Evolutionary conservation across 1,140 invertebrate genomes (phyloP), one percentile per base, ranked within the genome.

Genomic region (Tetraneura akinire): DNA sequence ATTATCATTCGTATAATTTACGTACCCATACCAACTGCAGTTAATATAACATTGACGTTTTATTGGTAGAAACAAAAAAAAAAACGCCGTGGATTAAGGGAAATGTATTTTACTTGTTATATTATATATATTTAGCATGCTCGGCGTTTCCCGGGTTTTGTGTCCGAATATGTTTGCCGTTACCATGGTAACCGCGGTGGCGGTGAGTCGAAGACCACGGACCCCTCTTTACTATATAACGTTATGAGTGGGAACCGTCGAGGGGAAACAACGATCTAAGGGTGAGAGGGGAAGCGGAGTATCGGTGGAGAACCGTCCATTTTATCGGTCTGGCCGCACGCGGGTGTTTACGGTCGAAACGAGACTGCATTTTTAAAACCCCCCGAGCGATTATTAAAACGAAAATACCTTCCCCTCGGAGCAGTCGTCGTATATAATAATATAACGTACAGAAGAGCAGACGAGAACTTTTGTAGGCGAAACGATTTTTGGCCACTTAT

Each of bases 331-430:
- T 62, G 42, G 60, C 16, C 64, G 60, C 64, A 55, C 78, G 2
- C 21, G 45, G 78, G 45, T 60, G 73, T 76, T 76, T 76, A 76
- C 73, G 37, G 53, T 60, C 73, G 32, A 76, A 76, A 76, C 73
- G 73, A 76, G 73, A 76, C 73, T 76, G 73, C 37, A 60, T 76
- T 76, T 76, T 76, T 76, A 76, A 76, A 76, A 37, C 73, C 73
- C 73, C 73, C 73, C 53, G 29, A 42, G 55, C 21, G 73, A 45
- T 76, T 76, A 76, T 76, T 57, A 76, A 37, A 76, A 76, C 73
- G 73, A 57, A 76, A 47, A 76, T 53, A 37, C 21, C 32, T 42
- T 3, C 55, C 55, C 21, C 47, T 16, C 1, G n/a, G 9, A 21
- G 9, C n/a, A 9, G 16, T 11, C 60, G 60, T 32, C 57, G 16